Conservation (phyloP, 1,140 invertebrate species). For the Dufourea novaeangliae region DNA sequence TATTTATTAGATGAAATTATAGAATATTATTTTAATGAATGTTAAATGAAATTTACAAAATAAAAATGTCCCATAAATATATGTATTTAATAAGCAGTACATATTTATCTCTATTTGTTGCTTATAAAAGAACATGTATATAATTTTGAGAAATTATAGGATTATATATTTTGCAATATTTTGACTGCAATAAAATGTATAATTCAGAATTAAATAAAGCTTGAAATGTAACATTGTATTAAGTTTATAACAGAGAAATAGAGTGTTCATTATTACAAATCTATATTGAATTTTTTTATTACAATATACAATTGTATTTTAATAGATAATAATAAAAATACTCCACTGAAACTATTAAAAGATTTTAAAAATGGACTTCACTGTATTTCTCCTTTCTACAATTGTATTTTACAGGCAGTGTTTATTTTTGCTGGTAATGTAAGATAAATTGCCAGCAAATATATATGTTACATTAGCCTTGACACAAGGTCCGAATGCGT, state of each 20-base stretch:
- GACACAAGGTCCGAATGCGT: background rate
- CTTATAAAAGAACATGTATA: background rate
- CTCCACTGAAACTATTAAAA: background rate
- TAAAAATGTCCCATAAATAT: constrained; percentile 39
- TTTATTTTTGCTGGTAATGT: constrained; percentile 7
- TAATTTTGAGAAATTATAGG: constrained; percentile 22
- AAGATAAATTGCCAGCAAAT: background rate
- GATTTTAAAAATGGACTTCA: background rate
- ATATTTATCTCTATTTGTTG: background rate
- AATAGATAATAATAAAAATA: background rate
- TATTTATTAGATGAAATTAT: background rate
- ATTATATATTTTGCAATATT: constrained; percentile 25
- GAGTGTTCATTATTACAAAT: no score
- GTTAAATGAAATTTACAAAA: constrained; percentile 19
- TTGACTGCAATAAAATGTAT: background rate
- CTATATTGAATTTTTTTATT: background rate
- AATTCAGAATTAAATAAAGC: constrained; percentile 24
- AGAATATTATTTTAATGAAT: constrained; percentile 8
- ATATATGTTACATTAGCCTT: background rate
- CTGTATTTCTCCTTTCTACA: constrained; percentile 14
- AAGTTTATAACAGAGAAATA: constrained; percentile 8
- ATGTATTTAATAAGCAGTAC: constrained; percentile 7
- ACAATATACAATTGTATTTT: constrained; percentile 10
- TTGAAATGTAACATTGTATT: constrained; percentile 1
- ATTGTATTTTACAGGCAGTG: constrained; percentile 19